phyloP scores from a whole-genome alignment of 1,140 invertebrate genomes.

The Dryas iulia region DNA sequence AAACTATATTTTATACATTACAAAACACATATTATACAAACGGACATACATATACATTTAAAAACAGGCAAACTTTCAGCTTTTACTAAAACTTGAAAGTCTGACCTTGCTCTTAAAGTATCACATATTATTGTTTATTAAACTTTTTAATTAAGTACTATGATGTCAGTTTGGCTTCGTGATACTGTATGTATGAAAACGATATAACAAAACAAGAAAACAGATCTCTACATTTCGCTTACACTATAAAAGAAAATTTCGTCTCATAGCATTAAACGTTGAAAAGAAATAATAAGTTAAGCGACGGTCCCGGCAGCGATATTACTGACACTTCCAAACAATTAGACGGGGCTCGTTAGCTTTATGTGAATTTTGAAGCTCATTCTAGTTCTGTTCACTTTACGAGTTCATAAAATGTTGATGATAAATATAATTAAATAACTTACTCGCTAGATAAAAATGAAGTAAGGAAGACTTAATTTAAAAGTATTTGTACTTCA shows the following conservation, averaged over 20 bases:
- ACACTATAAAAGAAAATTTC: slow-evolving; percentile 63
- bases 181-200: no score
- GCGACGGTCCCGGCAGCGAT: slow-evolving; percentile 42
- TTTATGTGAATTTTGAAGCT: slow-evolving; percentile 47
- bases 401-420: slow-evolving; percentile 46
- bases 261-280: slow-evolving; percentile 72
- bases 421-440: slow-evolving; percentile 24
- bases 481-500: no score
- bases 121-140: no score
- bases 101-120: no score
- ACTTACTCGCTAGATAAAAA: background rate
- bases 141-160: no score
- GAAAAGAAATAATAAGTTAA: slow-evolving; percentile 65
- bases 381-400: slow-evolving; percentile 49
- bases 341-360: slow-evolving; percentile 72
- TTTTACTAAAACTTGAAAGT: no score
- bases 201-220: background rate
- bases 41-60: no score
- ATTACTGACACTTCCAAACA: slow-evolving; percentile 72
- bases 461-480: background rate
- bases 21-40: no score
- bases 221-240: slow-evolving; percentile 14
- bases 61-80: no score
- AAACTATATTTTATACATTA: no score
- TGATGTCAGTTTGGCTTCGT: no score